Evolutionary conservation across 2,888 invertebrate genomes (phyloP).

Genomic region (Torymus aiolomorphi): DNA sequence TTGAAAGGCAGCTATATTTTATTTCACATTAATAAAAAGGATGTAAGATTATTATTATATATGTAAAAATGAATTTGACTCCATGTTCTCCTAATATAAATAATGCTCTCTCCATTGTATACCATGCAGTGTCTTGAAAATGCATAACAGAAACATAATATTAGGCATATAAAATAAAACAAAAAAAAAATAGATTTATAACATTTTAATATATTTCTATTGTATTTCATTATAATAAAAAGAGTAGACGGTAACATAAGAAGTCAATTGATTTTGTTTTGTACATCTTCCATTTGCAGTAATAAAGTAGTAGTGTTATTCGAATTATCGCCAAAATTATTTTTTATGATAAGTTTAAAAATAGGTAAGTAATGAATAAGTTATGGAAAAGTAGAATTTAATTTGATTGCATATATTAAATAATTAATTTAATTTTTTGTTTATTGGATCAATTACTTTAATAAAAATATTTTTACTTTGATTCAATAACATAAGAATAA

Average conservation of each 20-base stretch:
- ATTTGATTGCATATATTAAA: too few species aligned
- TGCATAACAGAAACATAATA: constrained; percentile 22
- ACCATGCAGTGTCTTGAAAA: constrained; percentile 41
- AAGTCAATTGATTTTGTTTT: constrained; percentile 1
- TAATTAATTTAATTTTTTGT: too few species aligned
- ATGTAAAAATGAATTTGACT: neutral
- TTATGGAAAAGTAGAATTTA: too few species aligned
- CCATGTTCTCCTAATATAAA: constrained; percentile 12
- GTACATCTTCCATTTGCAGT: neutral
- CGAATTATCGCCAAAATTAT: neutral
- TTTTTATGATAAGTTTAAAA: too few species aligned
- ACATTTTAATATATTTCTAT: constrained; percentile 25
- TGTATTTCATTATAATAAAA: constrained; percentile 22
- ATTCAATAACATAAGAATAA: neutral
- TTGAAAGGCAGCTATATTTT: neutral
- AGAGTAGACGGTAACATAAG: neutral
- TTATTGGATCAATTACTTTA: neutral
- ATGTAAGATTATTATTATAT: too few species aligned
- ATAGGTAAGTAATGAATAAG: too few species aligned
- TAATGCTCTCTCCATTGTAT: constrained; percentile 24
- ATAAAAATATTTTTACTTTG: neutral
- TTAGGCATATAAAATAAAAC: constrained; percentile 12
- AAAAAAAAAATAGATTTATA: neutral
- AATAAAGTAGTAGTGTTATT: neutral
- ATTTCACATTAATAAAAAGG: constrained; percentile 5